A percentile compares a stretch with the other conserved stretches of the same genome.
Evolutionary conservation across 2,113 vertebrate species (phyloP).

Genomic region (Paraplagusia blochii): DNA sequence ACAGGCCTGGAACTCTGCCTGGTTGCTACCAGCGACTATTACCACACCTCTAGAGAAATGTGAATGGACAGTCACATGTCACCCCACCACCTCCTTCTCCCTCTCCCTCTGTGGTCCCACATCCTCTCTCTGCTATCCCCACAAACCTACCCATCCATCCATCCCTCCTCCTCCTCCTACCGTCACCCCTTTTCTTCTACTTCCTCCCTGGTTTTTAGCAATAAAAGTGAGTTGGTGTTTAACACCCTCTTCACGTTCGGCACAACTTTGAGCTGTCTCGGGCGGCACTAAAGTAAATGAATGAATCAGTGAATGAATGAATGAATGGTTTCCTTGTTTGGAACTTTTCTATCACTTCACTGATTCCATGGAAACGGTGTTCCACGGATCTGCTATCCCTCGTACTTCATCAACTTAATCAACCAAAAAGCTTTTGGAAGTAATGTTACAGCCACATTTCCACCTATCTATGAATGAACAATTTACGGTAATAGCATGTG

Average conservation of each 20-base stretch:
- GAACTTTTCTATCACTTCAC: background rate
- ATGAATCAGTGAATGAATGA: slow-evolving; percentile 13
- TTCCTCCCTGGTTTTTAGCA: background rate
- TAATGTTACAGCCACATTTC: too few relatives aligned
- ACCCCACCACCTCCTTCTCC: slow-evolving; percentile 1
- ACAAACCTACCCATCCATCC: background rate
- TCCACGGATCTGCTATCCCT: background rate
- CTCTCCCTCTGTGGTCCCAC: slow-evolving; percentile 2
- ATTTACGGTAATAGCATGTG: too few relatives aligned
- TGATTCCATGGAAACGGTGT: background rate
- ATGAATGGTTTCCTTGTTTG: slow-evolving; percentile 27
- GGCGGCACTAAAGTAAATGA: slow-evolving; percentile 34
- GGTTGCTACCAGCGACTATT: slow-evolving; percentile 62
- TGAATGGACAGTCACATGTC: slow-evolving; percentile 66
- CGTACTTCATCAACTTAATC: background rate
- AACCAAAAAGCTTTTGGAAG: background rate
- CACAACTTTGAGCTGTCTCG: slow-evolving; percentile 17
- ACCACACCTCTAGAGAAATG: slow-evolving; percentile 67
- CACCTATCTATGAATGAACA: too few relatives aligned
- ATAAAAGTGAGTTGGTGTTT: slow-evolving; percentile 30
- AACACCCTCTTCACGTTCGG: slow-evolving; percentile 58
- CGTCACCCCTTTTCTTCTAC: slow-evolving; percentile 1
- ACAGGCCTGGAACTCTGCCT: slow-evolving; percentile 47
- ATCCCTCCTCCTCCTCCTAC: slow-evolving; percentile 30
- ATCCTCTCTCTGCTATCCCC: slow-evolving; percentile 1